Evolutionary conservation across 2,888 invertebrate species (phyloP).

Genomic region (Leptogaster cylindrica): DNA sequence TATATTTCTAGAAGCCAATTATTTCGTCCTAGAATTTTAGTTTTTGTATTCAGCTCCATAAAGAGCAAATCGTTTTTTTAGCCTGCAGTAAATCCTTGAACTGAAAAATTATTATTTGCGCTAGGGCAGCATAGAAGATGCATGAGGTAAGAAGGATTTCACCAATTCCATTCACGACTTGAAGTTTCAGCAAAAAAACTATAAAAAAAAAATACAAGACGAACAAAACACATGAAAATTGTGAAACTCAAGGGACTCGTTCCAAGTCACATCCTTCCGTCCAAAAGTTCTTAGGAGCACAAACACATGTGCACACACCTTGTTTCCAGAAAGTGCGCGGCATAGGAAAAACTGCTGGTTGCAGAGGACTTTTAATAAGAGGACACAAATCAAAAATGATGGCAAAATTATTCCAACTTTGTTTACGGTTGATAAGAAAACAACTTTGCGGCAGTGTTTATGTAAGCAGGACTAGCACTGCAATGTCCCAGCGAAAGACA

Average conservation of each 20-base stretch:
- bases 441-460: constrained; percentile 44
- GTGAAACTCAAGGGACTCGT: constrained; percentile 4
- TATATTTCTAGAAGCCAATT: too few relatives aligned
- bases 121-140: neutral
- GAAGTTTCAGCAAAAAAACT: constrained; percentile 32
- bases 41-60: constrained; percentile 6
- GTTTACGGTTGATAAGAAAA: constrained; percentile 47
- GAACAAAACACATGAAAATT: too few relatives aligned
- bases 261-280: neutral
- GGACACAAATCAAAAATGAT: constrained; percentile 48
- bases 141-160: neutral
- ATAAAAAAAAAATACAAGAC: too few relatives aligned
- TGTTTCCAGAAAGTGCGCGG: neutral
- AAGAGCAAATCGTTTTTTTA: neutral
- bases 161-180: constrained; percentile 27
- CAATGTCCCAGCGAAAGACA: constrained; percentile 10
- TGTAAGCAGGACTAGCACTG: constrained; percentile 33
- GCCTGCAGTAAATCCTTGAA: constrained; percentile 10
- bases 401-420: constrained; percentile 47
- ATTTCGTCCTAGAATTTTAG: too few relatives aligned
- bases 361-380: constrained; percentile 41
- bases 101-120: constrained; percentile 1
- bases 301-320: neutral
- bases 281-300: neutral
- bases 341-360: constrained; percentile 26